A percentile compares a stretch with the other conserved stretches of the same genome.
Conservation (phyloP, 2,113 vertebrate species). For the Eublepharis macularius region DNA sequence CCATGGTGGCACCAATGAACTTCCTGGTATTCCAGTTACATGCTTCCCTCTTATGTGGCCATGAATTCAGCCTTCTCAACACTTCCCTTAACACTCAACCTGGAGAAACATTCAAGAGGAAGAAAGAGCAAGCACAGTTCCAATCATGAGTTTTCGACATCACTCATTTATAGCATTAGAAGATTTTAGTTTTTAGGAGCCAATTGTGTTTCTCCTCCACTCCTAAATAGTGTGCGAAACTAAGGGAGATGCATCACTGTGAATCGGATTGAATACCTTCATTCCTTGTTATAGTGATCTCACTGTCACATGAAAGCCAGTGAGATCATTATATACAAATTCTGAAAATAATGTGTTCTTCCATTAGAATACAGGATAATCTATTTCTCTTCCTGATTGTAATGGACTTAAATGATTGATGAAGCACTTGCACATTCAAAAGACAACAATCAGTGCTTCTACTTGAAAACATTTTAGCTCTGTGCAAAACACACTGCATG, state of each 20-base stretch:
- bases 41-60: neutral
- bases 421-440: neutral
- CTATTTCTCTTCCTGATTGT: neutral
- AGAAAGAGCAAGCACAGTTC: no score
- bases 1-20: neutral
- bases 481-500: constrained; percentile 2
- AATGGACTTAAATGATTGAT: constrained; percentile 20
- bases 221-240: neutral
- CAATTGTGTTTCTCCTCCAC: neutral
- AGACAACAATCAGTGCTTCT: neutral
- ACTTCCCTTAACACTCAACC: neutral
- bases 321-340: neutral
- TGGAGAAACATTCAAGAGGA: neutral
- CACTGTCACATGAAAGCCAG: neutral
- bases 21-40: neutral
- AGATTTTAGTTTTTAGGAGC: neutral
- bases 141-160: neutral
- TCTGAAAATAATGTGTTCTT: neutral
- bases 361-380: neutral
- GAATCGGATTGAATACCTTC: neutral
- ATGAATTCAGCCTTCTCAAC: no score
- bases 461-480: constrained; percentile 7
- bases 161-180: neutral
- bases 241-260: neutral
- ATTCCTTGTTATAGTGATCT: neutral